Evolutionary conservation across 2,797 vertebrate species (phyloP).

Genomic region (Picus viridis): DNA sequence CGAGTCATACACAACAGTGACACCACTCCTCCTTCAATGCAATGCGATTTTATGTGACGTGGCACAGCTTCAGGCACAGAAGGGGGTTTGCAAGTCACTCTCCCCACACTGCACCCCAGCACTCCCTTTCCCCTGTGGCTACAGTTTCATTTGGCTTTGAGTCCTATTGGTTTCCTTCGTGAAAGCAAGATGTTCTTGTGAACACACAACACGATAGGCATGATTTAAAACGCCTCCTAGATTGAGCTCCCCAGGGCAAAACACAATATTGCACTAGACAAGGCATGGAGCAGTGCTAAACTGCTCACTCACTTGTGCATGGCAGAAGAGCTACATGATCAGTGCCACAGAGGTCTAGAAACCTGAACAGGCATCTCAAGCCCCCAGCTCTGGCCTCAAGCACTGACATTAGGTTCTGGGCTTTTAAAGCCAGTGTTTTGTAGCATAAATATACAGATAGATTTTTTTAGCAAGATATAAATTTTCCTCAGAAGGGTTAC

Average conservation of each 20-base stretch:
- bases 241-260: not conserved
- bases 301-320: not conserved
- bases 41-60: rapidly evolving
- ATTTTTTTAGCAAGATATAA: conserved; percentile 16
- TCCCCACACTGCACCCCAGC: rapidly evolving
- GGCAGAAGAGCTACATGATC: not conserved
- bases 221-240: not conserved
- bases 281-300: not conserved
- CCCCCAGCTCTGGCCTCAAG: not conserved
- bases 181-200: not conserved
- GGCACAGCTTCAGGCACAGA: not conserved
- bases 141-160: not conserved
- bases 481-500: conserved; percentile 40
- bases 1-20: not conserved
- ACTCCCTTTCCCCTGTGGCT: not conserved
- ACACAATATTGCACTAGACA: rapidly evolving
- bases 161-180: not conserved
- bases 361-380: not conserved
- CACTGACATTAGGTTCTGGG: not conserved
- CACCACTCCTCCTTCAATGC: not conserved
- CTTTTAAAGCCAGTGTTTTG: conserved; percentile 14
- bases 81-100: not conserved
- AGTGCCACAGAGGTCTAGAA: not conserved
- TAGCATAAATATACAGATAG: conserved; percentile 23
- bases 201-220: rapidly evolving